Evolutionary conservation across 2,888 invertebrate species (phyloP).

Genomic region (Limnephilus rhombicus): DNA sequence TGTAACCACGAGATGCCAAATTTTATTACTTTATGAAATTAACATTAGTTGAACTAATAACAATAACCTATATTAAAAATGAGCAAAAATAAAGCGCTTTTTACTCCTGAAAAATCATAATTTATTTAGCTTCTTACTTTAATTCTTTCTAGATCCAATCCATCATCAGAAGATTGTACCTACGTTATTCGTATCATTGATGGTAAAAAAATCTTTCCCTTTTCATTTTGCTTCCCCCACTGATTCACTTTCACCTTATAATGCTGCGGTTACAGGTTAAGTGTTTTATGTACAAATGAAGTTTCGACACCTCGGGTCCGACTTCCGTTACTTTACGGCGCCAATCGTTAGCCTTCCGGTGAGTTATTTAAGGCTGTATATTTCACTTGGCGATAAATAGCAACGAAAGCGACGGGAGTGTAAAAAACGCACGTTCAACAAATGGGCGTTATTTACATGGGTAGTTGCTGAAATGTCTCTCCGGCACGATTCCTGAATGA

Average conservation of each 20-base stretch:
- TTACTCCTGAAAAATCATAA: too few species aligned
- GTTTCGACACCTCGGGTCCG: conserved; percentile 40
- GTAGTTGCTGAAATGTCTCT: conserved; percentile 9
- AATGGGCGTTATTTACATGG: conserved; percentile 22
- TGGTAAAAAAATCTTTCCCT: background rate
- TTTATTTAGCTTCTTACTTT: too few species aligned
- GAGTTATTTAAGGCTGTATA: conserved; percentile 22
- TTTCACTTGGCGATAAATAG: conserved; percentile 42
- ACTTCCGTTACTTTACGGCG: conserved; percentile 32
- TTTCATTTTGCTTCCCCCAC: background rate
- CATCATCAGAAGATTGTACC: background rate
- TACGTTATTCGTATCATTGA: background rate
- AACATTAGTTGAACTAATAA: too few species aligned
- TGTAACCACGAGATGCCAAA: too few species aligned
- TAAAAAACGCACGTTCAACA: conserved; percentile 26
- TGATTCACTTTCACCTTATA: background rate
- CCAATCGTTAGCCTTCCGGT: conserved; percentile 37
- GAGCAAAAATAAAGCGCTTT: too few species aligned
- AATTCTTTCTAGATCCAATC: too few species aligned
- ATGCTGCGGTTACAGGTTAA: conserved; percentile 1
- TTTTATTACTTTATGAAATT: too few species aligned
- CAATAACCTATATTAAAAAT: too few species aligned
- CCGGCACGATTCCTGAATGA: conserved; percentile 6
- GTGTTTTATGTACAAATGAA: conserved; percentile 20
- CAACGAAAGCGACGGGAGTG: background rate